Percentiles rank a stretch among this genome's conserved stretches.
Conservation (phyloP, 2,888 invertebrate species). For the Heliconius erato region DNA sequence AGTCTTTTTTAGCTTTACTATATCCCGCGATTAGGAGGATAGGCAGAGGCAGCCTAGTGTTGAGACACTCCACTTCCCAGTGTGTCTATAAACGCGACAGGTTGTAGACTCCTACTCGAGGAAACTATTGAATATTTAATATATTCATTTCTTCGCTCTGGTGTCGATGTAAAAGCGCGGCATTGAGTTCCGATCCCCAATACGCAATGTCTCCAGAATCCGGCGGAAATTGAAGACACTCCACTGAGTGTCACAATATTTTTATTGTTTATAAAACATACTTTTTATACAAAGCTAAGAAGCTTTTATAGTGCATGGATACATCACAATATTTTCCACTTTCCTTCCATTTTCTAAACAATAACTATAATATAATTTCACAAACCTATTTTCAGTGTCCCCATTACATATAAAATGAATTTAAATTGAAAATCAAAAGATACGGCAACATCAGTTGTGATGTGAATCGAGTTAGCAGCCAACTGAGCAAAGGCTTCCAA, state of each 20-base stretch:
- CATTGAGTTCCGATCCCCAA: no score
- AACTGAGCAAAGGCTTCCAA: constrained; percentile 24
- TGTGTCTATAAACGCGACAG: not conserved
- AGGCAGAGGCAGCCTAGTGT: no score
- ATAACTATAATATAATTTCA: not conserved
- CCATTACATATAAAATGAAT: not conserved
- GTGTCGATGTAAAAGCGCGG: not conserved
- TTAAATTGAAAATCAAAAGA: not conserved
- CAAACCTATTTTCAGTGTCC: not conserved
- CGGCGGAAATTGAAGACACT: no score
- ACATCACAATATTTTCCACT: no score
- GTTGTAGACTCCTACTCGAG: not conserved
- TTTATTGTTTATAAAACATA: no score
- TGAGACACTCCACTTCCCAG: no score
- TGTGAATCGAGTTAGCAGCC: not conserved
- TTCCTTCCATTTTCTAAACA: no score
- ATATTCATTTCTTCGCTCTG: not conserved
- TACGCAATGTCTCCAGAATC: no score
- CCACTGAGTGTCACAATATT: no score
- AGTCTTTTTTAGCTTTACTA: not conserved
- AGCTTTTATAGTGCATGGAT: no score
- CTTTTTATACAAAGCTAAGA: no score
- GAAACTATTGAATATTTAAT: not conserved
- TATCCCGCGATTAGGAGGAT: not conserved
- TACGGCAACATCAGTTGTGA: not conserved